phyloP scores from a whole-genome alignment of 2,888 invertebrate species.

The Philereme transversata region DNA sequence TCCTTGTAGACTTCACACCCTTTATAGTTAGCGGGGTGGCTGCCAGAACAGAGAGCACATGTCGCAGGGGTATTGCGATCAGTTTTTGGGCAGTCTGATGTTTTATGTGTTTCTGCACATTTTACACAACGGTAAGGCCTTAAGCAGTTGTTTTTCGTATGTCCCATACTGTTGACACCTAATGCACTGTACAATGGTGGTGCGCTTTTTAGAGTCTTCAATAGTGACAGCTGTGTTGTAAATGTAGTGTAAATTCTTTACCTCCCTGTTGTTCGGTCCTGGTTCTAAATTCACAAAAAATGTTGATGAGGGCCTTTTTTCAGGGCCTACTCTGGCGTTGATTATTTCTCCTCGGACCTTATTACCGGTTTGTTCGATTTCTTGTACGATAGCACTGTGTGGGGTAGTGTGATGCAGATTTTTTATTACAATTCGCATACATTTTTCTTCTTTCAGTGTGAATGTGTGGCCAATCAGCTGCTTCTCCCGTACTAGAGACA shows the following conservation, averaged over 20 bases:
- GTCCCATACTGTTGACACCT: constrained; percentile 10
- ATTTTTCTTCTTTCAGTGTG: too few relatives aligned
- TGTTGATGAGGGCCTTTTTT: constrained; percentile 9
- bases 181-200: background rate
- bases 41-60: constrained; percentile 15
- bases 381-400: constrained; percentile 7
- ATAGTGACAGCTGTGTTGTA: too few relatives aligned
- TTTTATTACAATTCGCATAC: constrained; percentile 7
- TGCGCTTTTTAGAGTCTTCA: constrained; percentile 12
- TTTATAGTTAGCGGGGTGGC: constrained; percentile 27
- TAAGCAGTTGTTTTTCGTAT: constrained; percentile 5
- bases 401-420: constrained; percentile 7
- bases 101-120: constrained; percentile 16
- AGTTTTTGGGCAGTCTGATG: constrained; percentile 12
- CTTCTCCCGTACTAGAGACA: background rate
- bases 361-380: constrained; percentile 11
- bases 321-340: constrained; percentile 6
- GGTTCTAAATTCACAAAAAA: too few relatives aligned
- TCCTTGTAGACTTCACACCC: constrained; percentile 14
- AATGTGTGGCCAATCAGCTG: constrained; percentile 7
- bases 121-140: constrained; percentile 11
- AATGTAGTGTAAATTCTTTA: too few relatives aligned
- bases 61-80: constrained; percentile 8
- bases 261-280: too few relatives aligned
- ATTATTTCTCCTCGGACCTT: constrained; percentile 18